A percentile compares a stretch with the other conserved stretches of the same genome.
Conservation (phyloP, 2,113 vertebrate species). For the Talpa occidentalis region DNA sequence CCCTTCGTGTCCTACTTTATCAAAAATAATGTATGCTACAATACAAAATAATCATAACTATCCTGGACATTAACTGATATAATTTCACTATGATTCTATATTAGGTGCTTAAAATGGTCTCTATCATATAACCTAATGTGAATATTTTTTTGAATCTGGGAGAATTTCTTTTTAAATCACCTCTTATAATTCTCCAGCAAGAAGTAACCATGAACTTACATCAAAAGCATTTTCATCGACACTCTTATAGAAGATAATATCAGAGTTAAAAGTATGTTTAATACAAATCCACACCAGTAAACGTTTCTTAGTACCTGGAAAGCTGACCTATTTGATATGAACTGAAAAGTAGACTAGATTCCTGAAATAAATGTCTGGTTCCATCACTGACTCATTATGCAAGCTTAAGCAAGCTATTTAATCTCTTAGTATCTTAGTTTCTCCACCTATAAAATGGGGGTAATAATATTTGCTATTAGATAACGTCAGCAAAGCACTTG, state of each 20-base stretch:
- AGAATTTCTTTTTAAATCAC: constrained; percentile 55
- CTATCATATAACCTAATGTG: constrained; percentile 13
- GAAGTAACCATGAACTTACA: neutral
- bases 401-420: constrained; percentile 31
- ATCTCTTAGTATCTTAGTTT: constrained; percentile 54
- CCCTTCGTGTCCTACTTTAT: neutral
- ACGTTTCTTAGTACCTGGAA: constrained; percentile 50
- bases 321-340: constrained; percentile 36
- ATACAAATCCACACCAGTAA: neutral
- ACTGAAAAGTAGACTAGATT: constrained; percentile 59
- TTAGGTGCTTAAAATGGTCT: neutral
- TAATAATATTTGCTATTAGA: constrained; percentile 71
- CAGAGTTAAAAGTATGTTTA: constrained; percentile 46
- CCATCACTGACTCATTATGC: neutral
- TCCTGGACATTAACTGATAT: neutral
- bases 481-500: constrained; percentile 54
- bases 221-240: constrained; percentile 24
- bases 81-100: neutral
- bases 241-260: constrained; percentile 42
- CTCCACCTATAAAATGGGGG: constrained; percentile 63
- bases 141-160: neutral
- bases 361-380: constrained; percentile 54
- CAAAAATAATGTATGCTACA: neutral
- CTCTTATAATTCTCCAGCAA: neutral
- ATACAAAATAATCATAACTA: neutral